Conservation (phyloP, 2,888 invertebrate genomes). For the Eilema caniola region DNA sequence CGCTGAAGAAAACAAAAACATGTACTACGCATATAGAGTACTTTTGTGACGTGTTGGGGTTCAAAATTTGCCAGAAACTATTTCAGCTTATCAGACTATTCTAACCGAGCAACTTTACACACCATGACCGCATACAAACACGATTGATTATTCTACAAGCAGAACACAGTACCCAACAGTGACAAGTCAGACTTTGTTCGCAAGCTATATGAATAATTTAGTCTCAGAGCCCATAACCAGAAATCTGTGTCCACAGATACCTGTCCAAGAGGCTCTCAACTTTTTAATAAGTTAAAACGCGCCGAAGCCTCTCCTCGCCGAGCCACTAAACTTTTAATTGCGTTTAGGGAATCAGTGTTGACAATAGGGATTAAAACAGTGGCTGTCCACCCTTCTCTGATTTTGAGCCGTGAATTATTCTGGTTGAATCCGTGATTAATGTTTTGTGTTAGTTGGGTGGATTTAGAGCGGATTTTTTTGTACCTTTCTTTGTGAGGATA, state of each 20-base stretch:
- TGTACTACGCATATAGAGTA: too few species aligned
- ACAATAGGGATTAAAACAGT: constrained; percentile 47
- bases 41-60: too few species aligned
- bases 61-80: too few species aligned
- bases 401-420: constrained; percentile 34
- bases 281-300: constrained; percentile 18
- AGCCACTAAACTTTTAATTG: constrained; percentile 45
- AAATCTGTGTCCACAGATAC: constrained; percentile 6
- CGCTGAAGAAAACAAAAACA: too few species aligned
- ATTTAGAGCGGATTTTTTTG: neutral
- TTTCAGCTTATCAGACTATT: too few species aligned
- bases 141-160: neutral
- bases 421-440: constrained; percentile 7
- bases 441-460: neutral
- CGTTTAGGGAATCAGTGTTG: constrained; percentile 48
- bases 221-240: constrained; percentile 5
- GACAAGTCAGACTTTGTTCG: neutral
- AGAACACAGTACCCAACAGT: neutral
- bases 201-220: constrained; percentile 3
- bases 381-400: constrained; percentile 13
- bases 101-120: too few species aligned
- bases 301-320: constrained; percentile 1
- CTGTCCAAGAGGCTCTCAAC: constrained; percentile 12
- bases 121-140: too few species aligned
- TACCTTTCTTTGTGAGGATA: neutral